Conservation (phyloP, 2,888 invertebrate genomes). For the Punctoribates punctum region DNA sequence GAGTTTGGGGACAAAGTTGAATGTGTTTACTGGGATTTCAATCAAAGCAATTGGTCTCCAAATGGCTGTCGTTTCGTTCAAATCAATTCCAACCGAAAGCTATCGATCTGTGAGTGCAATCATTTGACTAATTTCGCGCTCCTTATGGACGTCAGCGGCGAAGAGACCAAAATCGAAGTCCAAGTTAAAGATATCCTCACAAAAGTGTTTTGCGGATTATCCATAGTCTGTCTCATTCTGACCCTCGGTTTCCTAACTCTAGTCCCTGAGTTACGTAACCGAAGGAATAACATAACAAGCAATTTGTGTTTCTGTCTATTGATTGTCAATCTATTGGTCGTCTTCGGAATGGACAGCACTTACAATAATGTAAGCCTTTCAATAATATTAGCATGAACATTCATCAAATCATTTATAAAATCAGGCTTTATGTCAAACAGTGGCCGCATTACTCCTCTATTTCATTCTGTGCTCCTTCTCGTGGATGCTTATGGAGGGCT, state of each 20-base stretch:
- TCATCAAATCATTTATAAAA: not conserved
- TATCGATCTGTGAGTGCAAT: constrained; percentile 49
- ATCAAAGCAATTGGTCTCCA: constrained; percentile 40
- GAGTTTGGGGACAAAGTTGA: constrained; percentile 25
- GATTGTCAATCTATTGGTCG: constrained; percentile 44
- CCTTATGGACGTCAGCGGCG: constrained; percentile 48
- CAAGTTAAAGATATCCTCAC: constrained; percentile 44
- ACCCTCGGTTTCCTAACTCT: constrained; percentile 45
- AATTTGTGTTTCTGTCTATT: constrained; percentile 46
- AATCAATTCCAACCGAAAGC: constrained; percentile 46
- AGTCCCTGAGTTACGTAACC: constrained; percentile 42
- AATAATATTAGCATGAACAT: no score
- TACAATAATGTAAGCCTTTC: constrained; percentile 38
- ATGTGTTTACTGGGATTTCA: constrained; percentile 42
- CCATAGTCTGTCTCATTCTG: constrained; percentile 42
- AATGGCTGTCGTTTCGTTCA: constrained; percentile 48
- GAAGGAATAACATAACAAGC: constrained; percentile 45
- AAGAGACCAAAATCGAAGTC: constrained; percentile 8
- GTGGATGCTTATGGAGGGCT: constrained; percentile 48
- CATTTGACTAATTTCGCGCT: constrained; percentile 50
- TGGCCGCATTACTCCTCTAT: constrained; percentile 44
- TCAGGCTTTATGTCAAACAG: constrained; percentile 42
- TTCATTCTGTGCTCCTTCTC: constrained; percentile 44
- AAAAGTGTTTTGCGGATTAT: constrained; percentile 38
- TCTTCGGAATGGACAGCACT: constrained; percentile 39